These are phyloP conservation scores for Watsonalla cultraria DNA, from an alignment of 2,888 invertebrate genomes.

Conservation along the genomic window DNA sequence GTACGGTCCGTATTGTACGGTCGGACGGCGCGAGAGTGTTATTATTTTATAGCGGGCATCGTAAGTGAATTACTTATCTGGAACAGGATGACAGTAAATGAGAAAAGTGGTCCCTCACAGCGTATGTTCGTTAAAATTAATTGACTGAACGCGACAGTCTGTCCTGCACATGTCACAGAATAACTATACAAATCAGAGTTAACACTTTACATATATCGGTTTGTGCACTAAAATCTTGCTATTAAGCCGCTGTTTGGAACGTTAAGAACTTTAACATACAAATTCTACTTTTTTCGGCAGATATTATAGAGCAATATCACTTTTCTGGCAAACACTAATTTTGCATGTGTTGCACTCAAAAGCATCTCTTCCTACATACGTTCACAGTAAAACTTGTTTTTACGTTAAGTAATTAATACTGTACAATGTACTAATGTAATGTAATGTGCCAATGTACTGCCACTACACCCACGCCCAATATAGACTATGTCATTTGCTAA, in stretches of 20 bases:
- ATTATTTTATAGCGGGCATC: constrained; percentile 12
- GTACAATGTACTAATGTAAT: too few species aligned
- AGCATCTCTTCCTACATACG: too few species aligned
- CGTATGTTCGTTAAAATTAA: constrained; percentile 32
- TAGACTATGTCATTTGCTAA: not conserved
- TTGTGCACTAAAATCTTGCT: too few species aligned
- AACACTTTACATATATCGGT: not conserved
- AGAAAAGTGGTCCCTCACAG: constrained; percentile 40
- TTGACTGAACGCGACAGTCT: constrained; percentile 17
- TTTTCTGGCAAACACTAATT: too few species aligned
- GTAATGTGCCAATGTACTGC: not conserved
- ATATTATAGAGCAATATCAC: too few species aligned
- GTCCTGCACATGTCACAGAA: constrained; percentile 1
- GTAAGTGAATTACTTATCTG: constrained; percentile 37
- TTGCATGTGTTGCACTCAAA: too few species aligned
- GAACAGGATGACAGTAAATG: constrained; percentile 44
- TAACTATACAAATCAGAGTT: constrained; percentile 1
- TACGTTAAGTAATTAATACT: too few species aligned
- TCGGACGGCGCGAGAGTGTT: constrained; percentile 4
- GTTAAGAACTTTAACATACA: too few species aligned
- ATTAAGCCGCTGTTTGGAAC: too few species aligned
- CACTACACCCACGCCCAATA: not conserved
- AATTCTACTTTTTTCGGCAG: too few species aligned
- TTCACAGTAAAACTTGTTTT: too few species aligned
- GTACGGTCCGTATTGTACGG: not conserved